Base-by-base conservation (phyloP, 1,140 invertebrate species). In the Vanessa atalanta region DNA sequence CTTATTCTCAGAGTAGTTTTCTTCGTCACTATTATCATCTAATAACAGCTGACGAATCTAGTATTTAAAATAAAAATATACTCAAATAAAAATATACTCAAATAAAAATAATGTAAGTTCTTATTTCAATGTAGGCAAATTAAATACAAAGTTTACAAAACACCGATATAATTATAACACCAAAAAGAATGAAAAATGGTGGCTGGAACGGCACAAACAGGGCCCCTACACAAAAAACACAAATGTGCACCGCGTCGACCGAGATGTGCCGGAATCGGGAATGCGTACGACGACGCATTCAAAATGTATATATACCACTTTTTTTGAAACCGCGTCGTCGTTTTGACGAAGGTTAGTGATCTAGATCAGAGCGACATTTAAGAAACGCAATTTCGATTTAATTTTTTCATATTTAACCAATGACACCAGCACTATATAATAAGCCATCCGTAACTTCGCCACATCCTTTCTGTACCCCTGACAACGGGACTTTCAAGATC, bases 11-110 rank as follows among this genome's bases (percentile, higher is more conserved):
- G 20, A 51, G 65, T 1, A 9, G 6, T 53, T 51, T 67, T 67
- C 65, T 48, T 67, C 48, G 6, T 67, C 65, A 67, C 47, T 20
- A 20, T 20, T 20, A 20, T n/a, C 20, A 20, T 20, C 20, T 20
- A 20, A 20, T 20, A 20, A 20, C 47, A 67, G 65, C 48, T 67
- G 20, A 67, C 20, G 20, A 67, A 51, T 67, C 65, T 20, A 20
- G 47, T 67, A 51, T 51, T 16, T 67, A 67, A 67, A 67, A 67
- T 67, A 50, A 67, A 67, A 67, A 67, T 67, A 67, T 67, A 67
- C 51, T 51, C 65, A 67, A 67, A 67, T 67, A 51, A 67, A 50
- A 67, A 51, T 67, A 67, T n/a, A n/a, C 51, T 51, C 65, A 67
- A 67, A 67, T 67, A 51, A 67, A 50, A 67, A 51, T 67, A 67